Evolutionary conservation across 2,113 vertebrate genomes (phyloP).

Genomic region (Steatornis caripensis): DNA sequence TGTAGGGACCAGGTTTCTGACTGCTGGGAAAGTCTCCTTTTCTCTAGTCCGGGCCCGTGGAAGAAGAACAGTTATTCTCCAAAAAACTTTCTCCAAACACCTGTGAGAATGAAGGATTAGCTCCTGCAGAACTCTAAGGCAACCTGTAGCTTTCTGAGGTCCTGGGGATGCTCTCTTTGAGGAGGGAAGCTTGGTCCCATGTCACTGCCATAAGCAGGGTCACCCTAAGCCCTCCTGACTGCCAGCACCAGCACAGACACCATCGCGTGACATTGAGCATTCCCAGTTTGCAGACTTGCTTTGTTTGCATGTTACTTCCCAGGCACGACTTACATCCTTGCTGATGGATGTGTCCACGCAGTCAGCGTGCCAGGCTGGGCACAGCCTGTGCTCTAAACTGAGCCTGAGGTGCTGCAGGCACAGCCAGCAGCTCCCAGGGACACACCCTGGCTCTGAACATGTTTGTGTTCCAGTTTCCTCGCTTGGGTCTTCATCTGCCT

Average conservation of each 20-base stretch:
- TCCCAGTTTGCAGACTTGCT: neutral
- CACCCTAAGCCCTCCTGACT: neutral
- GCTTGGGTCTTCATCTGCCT: neutral
- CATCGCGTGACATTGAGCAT: accelerated
- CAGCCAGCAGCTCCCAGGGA: neutral
- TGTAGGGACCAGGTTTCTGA: neutral
- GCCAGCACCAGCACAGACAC: neutral
- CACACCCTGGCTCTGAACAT: neutral
- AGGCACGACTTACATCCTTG: neutral
- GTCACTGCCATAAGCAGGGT: neutral
- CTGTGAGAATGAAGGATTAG: neutral
- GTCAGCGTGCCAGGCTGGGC: neutral
- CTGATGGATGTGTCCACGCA: neutral
- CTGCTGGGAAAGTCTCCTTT: neutral
- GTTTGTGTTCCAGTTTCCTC: neutral
- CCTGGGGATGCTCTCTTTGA: neutral
- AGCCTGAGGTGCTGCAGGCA: neutral
- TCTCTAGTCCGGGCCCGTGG: neutral
- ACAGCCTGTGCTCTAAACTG: neutral
- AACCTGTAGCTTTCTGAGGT: neutral
- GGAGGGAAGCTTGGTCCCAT: neutral
- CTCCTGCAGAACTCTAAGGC: neutral
- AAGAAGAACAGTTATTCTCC: neutral
- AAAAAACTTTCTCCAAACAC: neutral
- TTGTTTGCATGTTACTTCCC: neutral